These are phyloP conservation scores for Neoscelio sp. DNA, from an alignment of 2,888 invertebrate species.

Conservation along the genomic window DNA sequence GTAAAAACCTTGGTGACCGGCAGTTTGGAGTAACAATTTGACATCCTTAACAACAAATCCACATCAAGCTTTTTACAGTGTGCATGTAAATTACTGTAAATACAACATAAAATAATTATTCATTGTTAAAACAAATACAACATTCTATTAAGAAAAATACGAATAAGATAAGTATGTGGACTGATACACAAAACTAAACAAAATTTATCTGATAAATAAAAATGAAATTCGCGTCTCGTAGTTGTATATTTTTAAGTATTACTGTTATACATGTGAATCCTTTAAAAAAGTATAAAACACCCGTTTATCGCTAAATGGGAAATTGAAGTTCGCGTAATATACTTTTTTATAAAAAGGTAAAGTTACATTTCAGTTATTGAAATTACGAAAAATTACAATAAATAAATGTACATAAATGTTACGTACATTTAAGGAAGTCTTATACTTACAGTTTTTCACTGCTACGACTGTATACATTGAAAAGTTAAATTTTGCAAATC, in stretches of 20 bases:
- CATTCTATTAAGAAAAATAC: constrained; percentile 8
- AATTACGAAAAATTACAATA: constrained; percentile 16
- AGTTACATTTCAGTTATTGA: no score
- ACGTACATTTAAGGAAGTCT: constrained; percentile 19
- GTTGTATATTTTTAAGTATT: constrained; percentile 25
- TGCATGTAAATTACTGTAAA: constrained; percentile 37
- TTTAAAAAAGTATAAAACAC: neutral
- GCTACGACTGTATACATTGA: constrained; percentile 23
- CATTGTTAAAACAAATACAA: constrained; percentile 15
- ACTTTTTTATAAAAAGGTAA: constrained; percentile 9
- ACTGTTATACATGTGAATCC: constrained; percentile 12
- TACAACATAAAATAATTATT: constrained; percentile 7
- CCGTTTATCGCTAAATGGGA: neutral
- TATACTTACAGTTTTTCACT: constrained; percentile 47
- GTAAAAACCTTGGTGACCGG: no score
- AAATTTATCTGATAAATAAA: neutral
- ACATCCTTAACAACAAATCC: no score
- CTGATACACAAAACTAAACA: neutral
- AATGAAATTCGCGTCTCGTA: constrained; percentile 5
- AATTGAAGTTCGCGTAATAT: constrained; percentile 10
- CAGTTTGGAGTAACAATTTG: no score
- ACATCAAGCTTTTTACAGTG: no score
- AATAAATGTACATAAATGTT: constrained; percentile 6
- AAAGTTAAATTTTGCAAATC: constrained; percentile 15
- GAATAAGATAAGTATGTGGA: constrained; percentile 2